phyloP scores from a whole-genome alignment of 2,113 vertebrate species.

The Dromiciops gliroides region DNA sequence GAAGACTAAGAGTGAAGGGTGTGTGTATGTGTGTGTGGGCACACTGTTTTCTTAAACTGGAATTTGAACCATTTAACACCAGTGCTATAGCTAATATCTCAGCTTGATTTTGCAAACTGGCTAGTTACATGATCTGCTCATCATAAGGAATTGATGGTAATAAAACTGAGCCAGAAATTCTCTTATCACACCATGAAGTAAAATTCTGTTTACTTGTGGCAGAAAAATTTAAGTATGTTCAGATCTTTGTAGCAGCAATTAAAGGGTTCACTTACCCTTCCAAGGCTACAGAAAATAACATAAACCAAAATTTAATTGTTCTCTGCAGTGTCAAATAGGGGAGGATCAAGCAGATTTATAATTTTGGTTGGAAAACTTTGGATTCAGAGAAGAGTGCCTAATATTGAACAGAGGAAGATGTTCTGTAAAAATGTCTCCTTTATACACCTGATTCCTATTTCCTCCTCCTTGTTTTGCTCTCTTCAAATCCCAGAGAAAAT shows the following conservation, averaged over 20 bases:
- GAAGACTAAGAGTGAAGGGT: too few species aligned
- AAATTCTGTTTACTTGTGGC: not conserved
- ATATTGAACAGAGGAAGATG: not conserved
- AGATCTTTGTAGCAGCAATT: not conserved
- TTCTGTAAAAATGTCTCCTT: not conserved
- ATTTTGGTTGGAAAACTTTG: conserved; percentile 1
- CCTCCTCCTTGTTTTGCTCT: not conserved
- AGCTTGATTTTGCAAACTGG: not conserved
- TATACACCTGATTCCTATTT: not conserved
- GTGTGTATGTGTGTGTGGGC: too few species aligned
- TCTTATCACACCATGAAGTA: not conserved
- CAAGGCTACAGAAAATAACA: not conserved
- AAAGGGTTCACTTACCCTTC: not conserved
- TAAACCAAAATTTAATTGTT: not conserved
- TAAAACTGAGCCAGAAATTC: not conserved
- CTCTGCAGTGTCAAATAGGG: not conserved
- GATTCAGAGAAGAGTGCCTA: not conserved
- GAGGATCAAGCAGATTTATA: not conserved
- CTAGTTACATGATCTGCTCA: not conserved
- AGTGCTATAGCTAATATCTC: not conserved
- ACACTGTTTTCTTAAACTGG: too few species aligned
- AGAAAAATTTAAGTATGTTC: not conserved
- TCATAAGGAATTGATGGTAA: not conserved
- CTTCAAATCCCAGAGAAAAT: not conserved
- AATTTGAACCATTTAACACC: not conserved